Base-by-base conservation (phyloP, 2,888 invertebrate species). In the Clepsis dumicolana region DNA sequence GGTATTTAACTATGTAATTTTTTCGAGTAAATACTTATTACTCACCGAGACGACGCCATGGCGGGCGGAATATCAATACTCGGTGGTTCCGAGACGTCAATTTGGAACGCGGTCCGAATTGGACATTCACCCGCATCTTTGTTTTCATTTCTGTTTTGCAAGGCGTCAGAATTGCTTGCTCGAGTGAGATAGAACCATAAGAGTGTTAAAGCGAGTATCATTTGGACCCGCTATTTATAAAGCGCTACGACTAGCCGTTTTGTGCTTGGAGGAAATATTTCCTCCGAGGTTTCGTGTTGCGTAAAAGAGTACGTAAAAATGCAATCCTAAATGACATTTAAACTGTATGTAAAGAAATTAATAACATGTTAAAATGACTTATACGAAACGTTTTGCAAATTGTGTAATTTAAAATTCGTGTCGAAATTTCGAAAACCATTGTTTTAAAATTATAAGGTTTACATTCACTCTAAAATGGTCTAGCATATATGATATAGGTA, bases 1-100 rank as follows among this genome's bases (percentile, higher is more conserved):
- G 63, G 67, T 63, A 68, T 68, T 67, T 25, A 62, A 41, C 53
- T 52, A 41, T 56, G 54, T 66, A 56, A 62, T 66, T 68, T 63
- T 59, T 63, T 29, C 67, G 52, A 68, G 67, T 68, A 67, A 67
- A 67, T 67, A 68, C 67, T 68, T 63, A 67, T 63, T 67, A 68
- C 67, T 63, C 38, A 68, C 67, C 67, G 67, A 18, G 44, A 57
- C 57, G 67, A 63, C 63, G 63, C 63, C 27, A 52, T 67, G 27
- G 62, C 52, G 57, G 50, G 24, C 57, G 57, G 32, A 63, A 62
- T 50, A 54, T 35, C 60, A 27, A 62, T 56, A 61, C 32, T 29
- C 16, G 24, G 24, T 7, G 7, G 41, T 16, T 56, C 24, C n/a
- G 27, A 61, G 48, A 62, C 63, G 62, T 67, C 62, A 67, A 62